Percentiles rank a stretch among this genome's conserved stretches.
Conservation (phyloP, 2,888 invertebrate species). For the Notocelia uddmanniana region DNA sequence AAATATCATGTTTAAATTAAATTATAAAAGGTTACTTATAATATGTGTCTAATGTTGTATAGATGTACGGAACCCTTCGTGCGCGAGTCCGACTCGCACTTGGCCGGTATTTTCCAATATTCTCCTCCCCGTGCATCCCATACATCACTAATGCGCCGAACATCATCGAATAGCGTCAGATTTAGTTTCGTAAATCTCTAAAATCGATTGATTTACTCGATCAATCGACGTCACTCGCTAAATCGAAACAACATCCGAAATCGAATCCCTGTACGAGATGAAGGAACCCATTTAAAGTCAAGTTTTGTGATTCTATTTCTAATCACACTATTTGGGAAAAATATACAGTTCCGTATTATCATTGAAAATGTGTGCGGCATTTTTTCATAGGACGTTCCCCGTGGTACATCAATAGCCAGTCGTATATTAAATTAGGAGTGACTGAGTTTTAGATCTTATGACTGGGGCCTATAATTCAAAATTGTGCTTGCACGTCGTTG, state of each 20-base stretch:
- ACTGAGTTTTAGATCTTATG: neutral
- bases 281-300: conserved; percentile 16
- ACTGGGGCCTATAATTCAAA: neutral
- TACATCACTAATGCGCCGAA: conserved; percentile 61
- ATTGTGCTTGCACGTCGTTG: neutral
- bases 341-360: neutral
- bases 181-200: conserved; percentile 68
- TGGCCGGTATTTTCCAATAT: conserved; percentile 9
- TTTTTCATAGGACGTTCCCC: too few relatives aligned
- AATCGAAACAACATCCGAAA: conserved; percentile 21
- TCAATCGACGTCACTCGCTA: conserved; percentile 53
- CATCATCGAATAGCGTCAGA: conserved; percentile 61
- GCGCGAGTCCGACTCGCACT: too few relatives aligned
- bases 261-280: conserved; percentile 24
- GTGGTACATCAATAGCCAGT: neutral
- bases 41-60: too few relatives aligned
- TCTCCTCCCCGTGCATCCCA: conserved; percentile 55
- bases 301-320: conserved; percentile 21
- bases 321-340: neutral
- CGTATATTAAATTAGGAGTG: neutral
- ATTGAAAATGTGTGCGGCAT: too few relatives aligned
- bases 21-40: too few relatives aligned
- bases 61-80: too few relatives aligned
- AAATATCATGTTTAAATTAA: too few relatives aligned
- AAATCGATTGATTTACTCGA: conserved; percentile 66